Base-by-base conservation (phyloP, 2,797 vertebrate genomes). In the Sebastes steindachneri region DNA sequence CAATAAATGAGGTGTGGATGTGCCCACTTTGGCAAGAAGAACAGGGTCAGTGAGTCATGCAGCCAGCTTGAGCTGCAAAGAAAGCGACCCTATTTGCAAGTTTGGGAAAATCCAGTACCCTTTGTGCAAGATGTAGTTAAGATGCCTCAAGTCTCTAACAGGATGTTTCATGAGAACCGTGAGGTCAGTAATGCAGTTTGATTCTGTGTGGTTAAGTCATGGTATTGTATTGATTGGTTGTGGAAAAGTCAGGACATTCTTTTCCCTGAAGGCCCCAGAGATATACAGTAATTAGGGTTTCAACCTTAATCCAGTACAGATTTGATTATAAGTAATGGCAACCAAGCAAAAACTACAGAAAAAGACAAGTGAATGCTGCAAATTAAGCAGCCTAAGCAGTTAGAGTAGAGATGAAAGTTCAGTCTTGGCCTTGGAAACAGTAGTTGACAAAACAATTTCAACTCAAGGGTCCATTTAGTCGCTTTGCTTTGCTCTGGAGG, bases 41-140 rank as follows among this genome's bases (percentile, higher is more conserved):
- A 71, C 62, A 80, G 58, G 75, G 53, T 21, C 57, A 73, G 25
- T 78, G 79, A 92, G 75, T 89, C 41, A 78, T 48, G n/a, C 29
- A 73, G 73, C 15, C 23, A 64, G 62, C 26, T 70, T 7, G 28
- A 51, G 67, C 29, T 64, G 26, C 35, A 72, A 73, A 72, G 8
- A 72, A 55, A 68, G 28, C 2, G 1, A 10, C 48, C 29, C n/a
- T 79, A 53, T 68, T 33, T 77, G 73, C 68, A 60, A 54, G 37
- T 62, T 75, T 59, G 65, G 31, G 54, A 51, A 81, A 79, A 53
- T 64, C 53, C 59, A 64, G 17, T 29, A 51, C 35, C 31, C 37
- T 62, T 59, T 37, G 11, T 53, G 53, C 23, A 68, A 57, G 15
- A 68, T 57, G 15, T 55, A 55, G 15, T 71, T 15, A 54, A 74